These are phyloP conservation scores for Heteractis magnifica DNA, from an alignment of 92 coral and sea anemone species.

Conservation along the genomic window DNA sequence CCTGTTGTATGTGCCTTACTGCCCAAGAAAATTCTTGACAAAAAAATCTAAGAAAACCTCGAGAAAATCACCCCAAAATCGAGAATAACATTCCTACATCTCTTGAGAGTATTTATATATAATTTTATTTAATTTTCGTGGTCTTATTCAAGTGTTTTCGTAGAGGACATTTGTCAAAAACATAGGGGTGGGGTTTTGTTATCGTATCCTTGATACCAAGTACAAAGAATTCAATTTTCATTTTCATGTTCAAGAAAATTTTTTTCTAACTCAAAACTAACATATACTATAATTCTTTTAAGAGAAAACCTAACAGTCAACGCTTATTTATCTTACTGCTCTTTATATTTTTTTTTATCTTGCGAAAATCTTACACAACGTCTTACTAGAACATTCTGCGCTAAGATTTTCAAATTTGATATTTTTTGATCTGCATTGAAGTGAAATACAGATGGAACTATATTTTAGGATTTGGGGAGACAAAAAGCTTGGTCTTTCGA, in stretches of 20 bases:
- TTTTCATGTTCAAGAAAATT: not conserved
- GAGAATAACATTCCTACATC: not conserved
- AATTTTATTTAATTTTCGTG: no score
- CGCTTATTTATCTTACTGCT: not conserved
- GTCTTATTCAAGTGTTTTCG: not conserved
- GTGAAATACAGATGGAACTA: not conserved
- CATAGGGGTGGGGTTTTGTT: constrained; percentile 65
- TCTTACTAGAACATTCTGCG: not conserved
- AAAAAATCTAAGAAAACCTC: not conserved
- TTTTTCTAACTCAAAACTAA: not conserved
- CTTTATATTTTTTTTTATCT: not conserved
- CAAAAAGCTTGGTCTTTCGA: not conserved
- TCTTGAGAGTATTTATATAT: no score
- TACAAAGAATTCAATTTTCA: not conserved
- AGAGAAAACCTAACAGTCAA: not conserved
- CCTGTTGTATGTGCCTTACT: constrained; percentile 51
- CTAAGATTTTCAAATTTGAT: not conserved
- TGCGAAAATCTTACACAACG: not conserved
- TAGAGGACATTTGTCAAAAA: not conserved
- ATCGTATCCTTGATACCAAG: constrained; percentile 41
- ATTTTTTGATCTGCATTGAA: not conserved
- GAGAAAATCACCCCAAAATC: not conserved
- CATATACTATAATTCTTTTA: not conserved
- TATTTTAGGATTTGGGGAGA: not conserved
- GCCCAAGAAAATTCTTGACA: not conserved